Percentiles rank a stretch among this genome's conserved stretches.
phyloP scores from a whole-genome alignment of 2,888 invertebrate genomes.

The Lasioglossum oenotherae region DNA sequence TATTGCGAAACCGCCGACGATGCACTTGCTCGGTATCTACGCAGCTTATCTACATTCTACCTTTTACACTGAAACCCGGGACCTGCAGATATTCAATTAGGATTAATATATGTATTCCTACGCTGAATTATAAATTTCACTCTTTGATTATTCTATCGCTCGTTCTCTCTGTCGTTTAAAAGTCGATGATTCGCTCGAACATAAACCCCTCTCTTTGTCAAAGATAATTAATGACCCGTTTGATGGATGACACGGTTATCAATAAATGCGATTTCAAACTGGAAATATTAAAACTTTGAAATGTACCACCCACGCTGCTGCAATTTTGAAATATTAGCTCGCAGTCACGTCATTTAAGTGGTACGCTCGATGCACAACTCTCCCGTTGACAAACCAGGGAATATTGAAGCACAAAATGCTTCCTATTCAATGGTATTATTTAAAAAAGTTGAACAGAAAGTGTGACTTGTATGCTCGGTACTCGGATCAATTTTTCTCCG shows the following conservation, averaged over 20 bases:
- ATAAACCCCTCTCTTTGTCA: no score
- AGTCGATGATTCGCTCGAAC: no score
- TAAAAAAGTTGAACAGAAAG: background rate
- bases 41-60: background rate
- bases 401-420: background rate
- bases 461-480: background rate
- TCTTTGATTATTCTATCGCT: no score
- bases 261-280: background rate
- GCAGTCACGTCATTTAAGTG: background rate
- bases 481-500: background rate
- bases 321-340: constrained; percentile 17
- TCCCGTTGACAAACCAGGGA: background rate
- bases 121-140: no score
- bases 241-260: background rate
- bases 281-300: background rate
- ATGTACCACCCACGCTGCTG: background rate
- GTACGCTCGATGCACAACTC: background rate
- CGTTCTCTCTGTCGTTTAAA: no score
- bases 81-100: background rate
- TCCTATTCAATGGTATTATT: background rate
- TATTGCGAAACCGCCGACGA: background rate
- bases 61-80: background rate
- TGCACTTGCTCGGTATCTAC: background rate
- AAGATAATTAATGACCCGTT: background rate
- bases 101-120: background rate